Conservation (phyloP, 2,888 invertebrate species). For the Caenorhabditis panamensis region DNA sequence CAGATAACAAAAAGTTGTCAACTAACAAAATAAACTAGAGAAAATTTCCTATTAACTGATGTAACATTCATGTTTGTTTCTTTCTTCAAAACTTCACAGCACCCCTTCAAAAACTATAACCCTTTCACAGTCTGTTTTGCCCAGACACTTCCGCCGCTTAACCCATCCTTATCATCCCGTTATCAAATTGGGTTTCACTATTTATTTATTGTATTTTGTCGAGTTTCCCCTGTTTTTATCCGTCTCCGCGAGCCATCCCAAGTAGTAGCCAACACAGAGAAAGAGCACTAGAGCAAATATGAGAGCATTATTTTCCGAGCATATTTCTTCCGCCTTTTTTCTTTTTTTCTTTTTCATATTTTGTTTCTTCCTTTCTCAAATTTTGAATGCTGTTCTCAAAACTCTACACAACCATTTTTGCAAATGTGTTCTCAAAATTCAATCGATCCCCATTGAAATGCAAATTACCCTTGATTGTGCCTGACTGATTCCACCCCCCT, state of each 20-base stretch:
- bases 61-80: too few relatives aligned
- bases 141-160: neutral
- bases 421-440: neutral
- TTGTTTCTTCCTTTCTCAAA: neutral
- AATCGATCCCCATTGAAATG: slow-evolving; percentile 28
- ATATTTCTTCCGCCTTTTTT: too few relatives aligned
- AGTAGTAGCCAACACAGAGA: neutral
- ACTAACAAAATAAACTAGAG: too few relatives aligned
- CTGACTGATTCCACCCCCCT: too few relatives aligned
- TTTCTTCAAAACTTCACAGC: neutral
- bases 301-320: too few relatives aligned
- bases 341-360: slow-evolving; percentile 8
- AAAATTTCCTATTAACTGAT: too few relatives aligned
- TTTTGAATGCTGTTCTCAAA: too few relatives aligned
- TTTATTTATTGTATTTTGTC: neutral
- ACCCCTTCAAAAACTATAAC: too few relatives aligned
- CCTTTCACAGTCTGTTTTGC: too few relatives aligned
- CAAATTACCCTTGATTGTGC: slow-evolving; percentile 36
- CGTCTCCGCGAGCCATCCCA: neutral
- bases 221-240: neutral
- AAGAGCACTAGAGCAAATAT: slow-evolving; percentile 40
- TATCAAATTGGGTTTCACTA: neutral
- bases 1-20: too few relatives aligned
- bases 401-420: too few relatives aligned
- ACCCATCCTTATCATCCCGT: neutral